A percentile compares a stretch with the other conserved stretches of the same genome.
Evolutionary conservation across 2,113 vertebrate species (phyloP).

Genomic region (Pseudopipra pipra): DNA sequence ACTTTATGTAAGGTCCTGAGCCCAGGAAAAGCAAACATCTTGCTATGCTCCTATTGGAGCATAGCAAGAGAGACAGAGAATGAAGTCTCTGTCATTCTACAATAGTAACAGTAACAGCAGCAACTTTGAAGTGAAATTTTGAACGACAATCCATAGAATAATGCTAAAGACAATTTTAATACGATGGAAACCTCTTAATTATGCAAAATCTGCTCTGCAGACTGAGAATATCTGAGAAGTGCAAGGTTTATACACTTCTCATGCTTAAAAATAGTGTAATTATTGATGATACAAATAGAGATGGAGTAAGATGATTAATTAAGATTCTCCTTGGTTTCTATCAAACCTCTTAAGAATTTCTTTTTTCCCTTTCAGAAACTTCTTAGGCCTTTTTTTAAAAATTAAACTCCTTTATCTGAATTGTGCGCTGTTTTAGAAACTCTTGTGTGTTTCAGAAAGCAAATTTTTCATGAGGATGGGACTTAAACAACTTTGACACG

Average conservation of each 20-base stretch:
- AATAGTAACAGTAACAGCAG: not conserved
- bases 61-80: too few species aligned
- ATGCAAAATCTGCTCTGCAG: not conserved
- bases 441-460: not conserved
- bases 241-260: not conserved
- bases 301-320: not conserved
- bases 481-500: not conserved
- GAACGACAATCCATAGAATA: not conserved
- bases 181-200: not conserved
- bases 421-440: not conserved
- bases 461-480: not conserved
- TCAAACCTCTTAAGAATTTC: not conserved
- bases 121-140: not conserved
- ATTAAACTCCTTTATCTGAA: not conserved
- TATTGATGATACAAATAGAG: not conserved
- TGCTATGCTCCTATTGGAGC: not conserved
- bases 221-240: not conserved
- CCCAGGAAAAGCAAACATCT: not conserved
- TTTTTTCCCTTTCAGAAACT: not conserved
- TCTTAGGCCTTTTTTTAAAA: not conserved
- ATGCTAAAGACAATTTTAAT: not conserved
- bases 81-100: not conserved
- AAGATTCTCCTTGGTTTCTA: not conserved
- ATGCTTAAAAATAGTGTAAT: not conserved
- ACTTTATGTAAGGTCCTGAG: not conserved